Conservation (phyloP, 2,797 vertebrate species). For the Tragopan temminckii region DNA sequence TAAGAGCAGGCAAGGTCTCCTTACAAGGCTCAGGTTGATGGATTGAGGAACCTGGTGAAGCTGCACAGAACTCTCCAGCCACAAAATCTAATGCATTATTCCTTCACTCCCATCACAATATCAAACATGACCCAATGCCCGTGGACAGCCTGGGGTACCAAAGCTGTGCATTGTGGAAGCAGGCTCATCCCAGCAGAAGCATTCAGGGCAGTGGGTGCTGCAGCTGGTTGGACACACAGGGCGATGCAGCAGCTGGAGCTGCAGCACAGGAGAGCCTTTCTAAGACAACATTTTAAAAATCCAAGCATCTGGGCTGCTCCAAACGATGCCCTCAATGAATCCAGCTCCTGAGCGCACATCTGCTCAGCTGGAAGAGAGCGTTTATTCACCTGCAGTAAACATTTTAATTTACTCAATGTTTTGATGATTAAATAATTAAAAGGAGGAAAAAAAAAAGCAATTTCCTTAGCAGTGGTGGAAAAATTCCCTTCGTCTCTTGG, state of each 20-base stretch:
- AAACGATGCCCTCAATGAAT: background rate
- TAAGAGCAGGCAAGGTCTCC: background rate
- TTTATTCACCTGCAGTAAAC: background rate
- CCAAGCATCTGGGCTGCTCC: background rate
- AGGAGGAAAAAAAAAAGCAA: background rate
- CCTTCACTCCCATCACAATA: background rate
- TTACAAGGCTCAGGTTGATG: background rate
- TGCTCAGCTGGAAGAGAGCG: background rate
- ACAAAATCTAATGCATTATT: background rate
- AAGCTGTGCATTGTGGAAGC: rapidly evolving
- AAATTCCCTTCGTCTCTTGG: constrained; percentile 8
- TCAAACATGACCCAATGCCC: background rate
- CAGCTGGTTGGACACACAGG: background rate
- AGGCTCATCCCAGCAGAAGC: no score
- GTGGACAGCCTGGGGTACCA: background rate
- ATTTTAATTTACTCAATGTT: background rate
- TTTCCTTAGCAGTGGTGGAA: constrained; percentile 29
- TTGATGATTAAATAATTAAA: background rate
- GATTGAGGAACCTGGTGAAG: background rate
- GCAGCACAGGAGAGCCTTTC: background rate
- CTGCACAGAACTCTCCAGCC: background rate
- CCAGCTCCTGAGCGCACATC: background rate
- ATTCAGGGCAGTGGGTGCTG: rapidly evolving
- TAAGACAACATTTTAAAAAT: background rate
- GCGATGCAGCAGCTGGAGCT: background rate